These are phyloP conservation scores for Parotocinclus haroldoi DNA, from an alignment of 2,797 vertebrate genomes.

Conservation along the genomic window DNA sequence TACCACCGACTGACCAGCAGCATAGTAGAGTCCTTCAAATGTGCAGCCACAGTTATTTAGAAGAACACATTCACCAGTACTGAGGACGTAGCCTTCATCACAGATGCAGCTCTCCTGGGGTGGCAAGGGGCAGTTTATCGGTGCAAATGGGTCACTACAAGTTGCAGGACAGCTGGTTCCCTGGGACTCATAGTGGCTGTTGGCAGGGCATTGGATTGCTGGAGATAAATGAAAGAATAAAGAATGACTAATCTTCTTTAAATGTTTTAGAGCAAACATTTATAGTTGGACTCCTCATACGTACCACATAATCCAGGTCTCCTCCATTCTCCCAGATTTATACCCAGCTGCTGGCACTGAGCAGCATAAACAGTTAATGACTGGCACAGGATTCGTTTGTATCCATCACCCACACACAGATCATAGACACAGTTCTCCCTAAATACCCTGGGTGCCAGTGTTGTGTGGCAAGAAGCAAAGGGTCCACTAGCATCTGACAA, in stretches of 20 bases:
- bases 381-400: constrained; percentile 39
- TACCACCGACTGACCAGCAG: constrained; percentile 54
- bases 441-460: constrained; percentile 40
- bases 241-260: neutral
- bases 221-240: neutral
- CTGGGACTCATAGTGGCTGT: constrained; percentile 51
- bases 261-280: neutral
- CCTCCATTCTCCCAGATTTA: constrained; percentile 31
- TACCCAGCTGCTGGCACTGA: constrained; percentile 59
- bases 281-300: constrained; percentile 50
- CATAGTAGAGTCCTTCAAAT: constrained; percentile 52
- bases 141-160: constrained; percentile 56
- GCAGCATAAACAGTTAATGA: neutral
- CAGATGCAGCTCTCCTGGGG: constrained; percentile 62
- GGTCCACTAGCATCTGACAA: constrained; percentile 57
- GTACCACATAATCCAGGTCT: neutral
- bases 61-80: too few relatives aligned
- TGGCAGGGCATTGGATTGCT: constrained; percentile 60
- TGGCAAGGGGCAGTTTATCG: constrained; percentile 54
- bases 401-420: constrained; percentile 58
- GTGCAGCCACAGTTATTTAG: too few relatives aligned
- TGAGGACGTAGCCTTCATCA: constrained; percentile 59
- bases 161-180: constrained; percentile 62
- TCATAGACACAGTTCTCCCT: constrained; percentile 63
- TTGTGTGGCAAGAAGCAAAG: constrained; percentile 55